Evolutionary conservation across 2,888 invertebrate genomes (phyloP), one percentile per base, ranked within the genome.

Genomic region (Sycophila texana): DNA sequence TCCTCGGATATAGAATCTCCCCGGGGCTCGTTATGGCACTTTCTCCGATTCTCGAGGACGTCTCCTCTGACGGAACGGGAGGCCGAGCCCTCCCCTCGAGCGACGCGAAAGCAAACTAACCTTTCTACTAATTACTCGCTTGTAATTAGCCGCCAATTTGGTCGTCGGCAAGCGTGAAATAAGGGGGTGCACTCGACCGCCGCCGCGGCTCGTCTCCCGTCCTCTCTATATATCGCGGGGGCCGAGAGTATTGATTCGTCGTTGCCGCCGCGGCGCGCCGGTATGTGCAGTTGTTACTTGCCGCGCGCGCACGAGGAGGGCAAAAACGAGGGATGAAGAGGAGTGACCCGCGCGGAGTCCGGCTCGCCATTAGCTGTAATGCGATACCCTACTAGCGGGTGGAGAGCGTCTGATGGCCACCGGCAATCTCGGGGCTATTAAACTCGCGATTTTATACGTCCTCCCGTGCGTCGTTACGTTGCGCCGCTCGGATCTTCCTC

Each of bases 101-200:
- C 84, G 83, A 84, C 84, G 83, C 86, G 84, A 85, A 84, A 86
- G 85, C 85, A 84, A 85, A 85, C 85, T 83, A 85, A 83, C 86
- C 82, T 85, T 84, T 84, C 83, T 81, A 84, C 85, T 86, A 85
- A 86, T 87, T 86, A 85, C 85, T 85, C 72, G 82, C 81, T 83
- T 81, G 84, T 86, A 86, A 86, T 86, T 86, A 86, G 84, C 84
- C 84, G 83, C 79, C 84, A 84, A 85, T 86, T 85, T 85, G 83
- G 83, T 73, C 82, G 82, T 80, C 79, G 83, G 79, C 77, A 82
- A 86, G 84, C 85, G 84, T 85, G 85, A 86, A 87, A 86, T 85
- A 84, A 85, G 84, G 85, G 79, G 83, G 75, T 77, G 53, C 74
- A 74, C 60, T 74, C 58, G 71, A 61, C 67, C 72, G 22, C 63